Percentiles rank a stretch among this genome's conserved stretches.
These are phyloP conservation scores for Lamprologus tigripictilis DNA, from an alignment of 2,113 vertebrate genomes.

Conservation along the genomic window DNA sequence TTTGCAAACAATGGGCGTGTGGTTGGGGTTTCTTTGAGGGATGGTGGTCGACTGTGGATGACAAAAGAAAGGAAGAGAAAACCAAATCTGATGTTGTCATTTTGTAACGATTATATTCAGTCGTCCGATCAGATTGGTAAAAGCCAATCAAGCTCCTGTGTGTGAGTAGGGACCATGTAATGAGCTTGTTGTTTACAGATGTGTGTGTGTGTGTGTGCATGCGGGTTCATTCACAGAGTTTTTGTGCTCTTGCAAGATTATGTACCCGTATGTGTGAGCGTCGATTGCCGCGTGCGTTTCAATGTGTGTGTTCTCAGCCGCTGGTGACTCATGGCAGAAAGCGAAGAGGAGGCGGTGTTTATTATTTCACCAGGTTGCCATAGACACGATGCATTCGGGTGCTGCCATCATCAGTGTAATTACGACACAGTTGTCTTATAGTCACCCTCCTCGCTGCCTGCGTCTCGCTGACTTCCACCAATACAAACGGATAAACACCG, in stretches of 20 bases:
- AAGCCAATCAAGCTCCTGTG: neutral
- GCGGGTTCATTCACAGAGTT: neutral
- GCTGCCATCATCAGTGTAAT: conserved; percentile 60
- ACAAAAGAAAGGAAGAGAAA: neutral
- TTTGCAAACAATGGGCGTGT: conserved; percentile 22
- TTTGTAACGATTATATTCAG: neutral
- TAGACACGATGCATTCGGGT: conserved; percentile 45
- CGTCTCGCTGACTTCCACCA: conserved; percentile 25
- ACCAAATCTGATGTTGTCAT: neutral
- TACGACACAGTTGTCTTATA: conserved; percentile 29
- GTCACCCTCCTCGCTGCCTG: conserved; percentile 17
- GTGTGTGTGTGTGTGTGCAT: neutral
- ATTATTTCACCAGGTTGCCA: conserved; percentile 69
- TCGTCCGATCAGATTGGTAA: neutral
- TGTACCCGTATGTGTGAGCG: neutral
- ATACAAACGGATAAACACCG: neutral
- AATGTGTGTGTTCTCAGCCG: conserved; percentile 50
- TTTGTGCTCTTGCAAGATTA: neutral
- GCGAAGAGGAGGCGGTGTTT: conserved; percentile 66
- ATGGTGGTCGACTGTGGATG: neutral
- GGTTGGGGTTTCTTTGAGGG: neutral
- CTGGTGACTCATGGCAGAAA: conserved; percentile 68
- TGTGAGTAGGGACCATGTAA: neutral
- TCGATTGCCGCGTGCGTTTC: conserved; percentile 3
- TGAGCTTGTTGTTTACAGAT: neutral